A percentile compares a stretch with the other conserved stretches of the same genome.
Evolutionary conservation across 37 sponge, comb jelly and placozoan genomes (phyloP).

Genomic region (Spongilla lacustris): DNA sequence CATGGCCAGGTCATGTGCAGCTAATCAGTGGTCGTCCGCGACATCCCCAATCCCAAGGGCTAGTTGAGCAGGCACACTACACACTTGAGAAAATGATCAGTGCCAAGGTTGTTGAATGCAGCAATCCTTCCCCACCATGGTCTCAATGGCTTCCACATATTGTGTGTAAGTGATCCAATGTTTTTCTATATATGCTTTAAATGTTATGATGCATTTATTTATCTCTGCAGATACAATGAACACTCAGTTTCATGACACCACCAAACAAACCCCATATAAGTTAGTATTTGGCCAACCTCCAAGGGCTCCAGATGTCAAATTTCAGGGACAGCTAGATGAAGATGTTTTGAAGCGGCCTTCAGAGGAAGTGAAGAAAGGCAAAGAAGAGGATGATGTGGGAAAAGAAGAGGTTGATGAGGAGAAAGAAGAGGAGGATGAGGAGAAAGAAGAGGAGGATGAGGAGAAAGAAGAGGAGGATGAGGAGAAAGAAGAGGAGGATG

Average conservation of each 20-base stretch:
- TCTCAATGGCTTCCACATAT: slow-evolving; percentile 33
- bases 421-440: too few species aligned
- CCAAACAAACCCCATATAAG: slow-evolving; percentile 43
- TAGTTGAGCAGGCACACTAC: slow-evolving; percentile 47
- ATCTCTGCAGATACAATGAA: slow-evolving; percentile 40
- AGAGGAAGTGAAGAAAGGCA: neutral
- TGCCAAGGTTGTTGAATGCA: slow-evolving; percentile 18
- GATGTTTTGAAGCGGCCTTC: slow-evolving; percentile 23
- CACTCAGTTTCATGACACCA: slow-evolving; percentile 57
- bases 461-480: neutral
- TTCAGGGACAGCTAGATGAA: slow-evolving; percentile 21
- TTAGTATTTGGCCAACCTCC: slow-evolving; percentile 51
- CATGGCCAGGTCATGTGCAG: slow-evolving; percentile 20
- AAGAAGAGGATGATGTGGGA: neutral
- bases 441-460: too few species aligned
- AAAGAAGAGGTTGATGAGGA: too few species aligned
- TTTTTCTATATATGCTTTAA: too few species aligned
- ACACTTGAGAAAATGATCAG: slow-evolving; percentile 30
- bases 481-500: neutral
- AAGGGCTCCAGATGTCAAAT: slow-evolving; percentile 32
- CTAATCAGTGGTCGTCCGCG: slow-evolving; percentile 52
- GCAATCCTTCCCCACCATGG: slow-evolving; percentile 18
- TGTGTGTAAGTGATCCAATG: slow-evolving; percentile 26
- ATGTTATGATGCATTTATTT: neutral
- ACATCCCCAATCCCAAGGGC: slow-evolving; percentile 42